Base-by-base conservation (phyloP, 1,140 invertebrate genomes). In the Armadillidium nasatum region DNA sequence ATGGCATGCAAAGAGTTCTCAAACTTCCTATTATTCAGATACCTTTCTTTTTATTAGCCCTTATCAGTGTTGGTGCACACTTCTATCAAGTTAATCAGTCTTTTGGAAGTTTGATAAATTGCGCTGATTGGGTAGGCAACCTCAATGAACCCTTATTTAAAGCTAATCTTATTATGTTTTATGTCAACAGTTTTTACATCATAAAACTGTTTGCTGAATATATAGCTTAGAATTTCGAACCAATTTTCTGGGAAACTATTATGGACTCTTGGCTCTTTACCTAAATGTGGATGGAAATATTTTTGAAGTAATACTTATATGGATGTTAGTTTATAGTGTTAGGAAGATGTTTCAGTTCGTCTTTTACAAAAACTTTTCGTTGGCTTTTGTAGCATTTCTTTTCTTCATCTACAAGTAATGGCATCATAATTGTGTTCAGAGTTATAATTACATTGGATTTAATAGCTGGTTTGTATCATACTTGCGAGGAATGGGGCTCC, bases 401-500 rank as follows among this genome's bases (percentile, higher is more conserved):
- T 60, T 60, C 50, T 15, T 15, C 11, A 19, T 15, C 50, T 15
- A 60, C 50, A 19, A 60, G 11, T 60, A 19, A 60, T 60, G 50
- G 50, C 11, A 13, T 60, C 0, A 60, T 60, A 60, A 19, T 60
- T 19, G 19, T 60, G 19, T 60, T 60, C 1, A 60, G 50, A 60
- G 50, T 60, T 15, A 13, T 60, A 13, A 19, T 60, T 15, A 60
- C 50, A 15, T 7, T 60, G 19, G 50, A 60, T 60, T 19, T 60
- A 60, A 15, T 60, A 19, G 50, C 50, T 60, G 50, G 50, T 60
- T 60, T 60, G 50, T 60, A 15, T 60, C 50, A 60, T 60, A 60
- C 50, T 15, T 60, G 11, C 7, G 50, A 60, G 7, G 50, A 60
- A 60, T 60, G 50, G 50, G 11, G 19, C 7, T 15, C 50, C 19